Base-by-base conservation (phyloP, 2,113 vertebrate genomes). In the Cyanoderma ruficeps region DNA sequence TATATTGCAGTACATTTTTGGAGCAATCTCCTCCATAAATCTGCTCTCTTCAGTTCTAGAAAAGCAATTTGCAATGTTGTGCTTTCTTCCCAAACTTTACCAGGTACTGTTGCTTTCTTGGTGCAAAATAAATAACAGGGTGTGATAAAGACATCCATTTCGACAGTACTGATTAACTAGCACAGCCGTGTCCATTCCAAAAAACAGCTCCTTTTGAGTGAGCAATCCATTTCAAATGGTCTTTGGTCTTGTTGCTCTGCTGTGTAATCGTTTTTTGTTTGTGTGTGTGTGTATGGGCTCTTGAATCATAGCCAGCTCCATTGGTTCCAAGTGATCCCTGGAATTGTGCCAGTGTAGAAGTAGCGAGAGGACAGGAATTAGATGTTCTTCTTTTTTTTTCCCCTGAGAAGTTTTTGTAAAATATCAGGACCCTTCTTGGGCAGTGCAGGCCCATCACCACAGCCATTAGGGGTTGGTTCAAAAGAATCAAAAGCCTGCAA, bases 181-280 rank as follows among this genome's bases (percentile, higher is more conserved):
- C 53, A 96, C 72, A 96, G 56, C 88, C 57, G 0, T 92, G 80
- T 89, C 85, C 59, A 44, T 92, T 95, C 79, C 85, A 75, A 92
- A 91, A 83, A 78, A 57, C 75, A 95, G 69, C 28, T 95, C n/a
- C 49, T 93, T 95, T 94, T 92, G 87, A 95, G 81, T 64, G 88
- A 94, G 87, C 91, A 97, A 96, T 97, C 77, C 93, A 94, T 96
- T 96, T 93, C 94, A 78, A 87, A 95, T 82, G 76, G 88, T 90
- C 90, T 94, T 94, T 95, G 90, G 93, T 94, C 76, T 88, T 93
- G 88, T 90, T 81, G 59, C 68, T 93, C 72, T 92, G 89, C 85
- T 94, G 79, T 96, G 88, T 96, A 95, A 96, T 97, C 28, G 19
- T 35, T 89, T 95, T 94, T 90, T 90, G 80, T 94, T 63, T 94